Conservation (phyloP, 2,888 invertebrate species). For the Hyppa rectilinea region DNA sequence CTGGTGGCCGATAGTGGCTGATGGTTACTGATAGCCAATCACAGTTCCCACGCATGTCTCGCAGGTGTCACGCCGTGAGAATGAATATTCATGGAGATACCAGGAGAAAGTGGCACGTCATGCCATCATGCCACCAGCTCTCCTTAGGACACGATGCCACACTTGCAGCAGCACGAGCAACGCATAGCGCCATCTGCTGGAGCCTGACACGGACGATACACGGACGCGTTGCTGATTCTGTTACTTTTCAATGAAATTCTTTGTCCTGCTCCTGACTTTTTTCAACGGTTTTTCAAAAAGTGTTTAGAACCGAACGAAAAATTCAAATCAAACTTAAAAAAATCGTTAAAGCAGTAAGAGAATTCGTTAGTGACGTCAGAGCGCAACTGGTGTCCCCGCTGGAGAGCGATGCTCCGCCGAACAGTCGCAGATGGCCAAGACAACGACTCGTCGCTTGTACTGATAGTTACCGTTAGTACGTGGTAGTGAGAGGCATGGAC, state of each 20-base stretch:
- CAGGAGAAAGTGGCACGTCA: slow-evolving; percentile 44
- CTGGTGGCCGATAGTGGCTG: slow-evolving; percentile 31
- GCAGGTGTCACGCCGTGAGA: slow-evolving; percentile 64
- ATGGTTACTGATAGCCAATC: slow-evolving; percentile 37
- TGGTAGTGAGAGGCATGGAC: neutral
- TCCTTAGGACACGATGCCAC: neutral
- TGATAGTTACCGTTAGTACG: slow-evolving; percentile 17
- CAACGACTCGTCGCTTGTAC: slow-evolving; percentile 7
- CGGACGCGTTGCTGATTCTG: neutral
- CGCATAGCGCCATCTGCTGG: neutral
- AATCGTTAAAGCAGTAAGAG: neutral
- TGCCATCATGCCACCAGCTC: neutral
- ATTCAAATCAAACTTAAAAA: neutral
- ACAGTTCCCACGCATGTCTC: slow-evolving; percentile 46
- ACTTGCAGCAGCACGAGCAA: too few species aligned
- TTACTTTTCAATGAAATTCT: neutral
- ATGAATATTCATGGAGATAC: slow-evolving; percentile 69
- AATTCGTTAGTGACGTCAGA: slow-evolving; percentile 2
- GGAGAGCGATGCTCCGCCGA: neutral
- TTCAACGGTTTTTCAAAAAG: neutral
- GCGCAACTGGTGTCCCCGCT: slow-evolving; percentile 36
- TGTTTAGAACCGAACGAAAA: neutral
- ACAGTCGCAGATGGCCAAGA: slow-evolving; percentile 12
- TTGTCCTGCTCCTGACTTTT: neutral
- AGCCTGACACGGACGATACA: neutral